Conservation (phyloP, 2,113 vertebrate species). For the Microtus ochrogaster region DNA sequence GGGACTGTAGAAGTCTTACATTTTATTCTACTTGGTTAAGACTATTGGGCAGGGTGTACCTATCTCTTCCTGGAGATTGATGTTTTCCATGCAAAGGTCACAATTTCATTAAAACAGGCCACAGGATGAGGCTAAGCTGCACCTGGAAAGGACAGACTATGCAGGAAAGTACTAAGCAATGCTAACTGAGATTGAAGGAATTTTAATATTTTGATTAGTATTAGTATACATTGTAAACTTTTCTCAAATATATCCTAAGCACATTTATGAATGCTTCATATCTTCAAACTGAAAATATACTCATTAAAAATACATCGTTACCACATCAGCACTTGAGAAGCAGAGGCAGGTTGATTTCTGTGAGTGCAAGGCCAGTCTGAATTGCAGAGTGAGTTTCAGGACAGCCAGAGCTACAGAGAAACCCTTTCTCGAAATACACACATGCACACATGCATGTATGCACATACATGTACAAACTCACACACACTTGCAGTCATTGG, state of each 20-base stretch:
- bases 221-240: neutral
- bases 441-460: no score
- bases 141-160: neutral
- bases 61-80: neutral
- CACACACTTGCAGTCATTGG: neutral
- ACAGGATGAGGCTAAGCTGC: neutral
- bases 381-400: neutral
- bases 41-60: neutral
- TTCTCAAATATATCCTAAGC: conserved; percentile 32
- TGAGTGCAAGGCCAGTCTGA: neutral
- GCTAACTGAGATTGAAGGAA: conserved; percentile 8
- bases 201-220: neutral
- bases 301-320: neutral
- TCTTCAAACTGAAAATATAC: neutral
- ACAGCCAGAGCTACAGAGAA: neutral
- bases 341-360: neutral
- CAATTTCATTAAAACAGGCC: neutral
- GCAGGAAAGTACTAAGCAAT: neutral
- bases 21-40: neutral
- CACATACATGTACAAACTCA: no score
- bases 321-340: neutral
- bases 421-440: neutral
- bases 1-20: neutral
- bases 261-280: neutral
- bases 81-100: neutral